Conservation (phyloP, 2,797 vertebrate genomes). For the Chloroceryle inda region DNA sequence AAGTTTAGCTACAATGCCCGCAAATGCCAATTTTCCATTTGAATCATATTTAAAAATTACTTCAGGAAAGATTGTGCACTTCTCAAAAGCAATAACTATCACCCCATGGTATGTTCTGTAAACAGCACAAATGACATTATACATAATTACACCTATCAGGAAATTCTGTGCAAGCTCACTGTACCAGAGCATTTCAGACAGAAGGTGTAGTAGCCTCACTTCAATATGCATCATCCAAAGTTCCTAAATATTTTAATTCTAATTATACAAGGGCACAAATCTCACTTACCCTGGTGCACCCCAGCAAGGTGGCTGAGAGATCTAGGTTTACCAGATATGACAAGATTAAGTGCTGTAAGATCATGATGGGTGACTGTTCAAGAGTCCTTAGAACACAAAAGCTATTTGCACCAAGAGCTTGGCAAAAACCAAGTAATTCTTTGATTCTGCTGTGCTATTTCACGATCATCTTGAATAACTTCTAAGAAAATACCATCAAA, state of each 20-base stretch:
- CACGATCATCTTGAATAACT: neutral
- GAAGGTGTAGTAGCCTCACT: neutral
- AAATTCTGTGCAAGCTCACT: neutral
- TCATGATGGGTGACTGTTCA: neutral
- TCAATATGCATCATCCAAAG: neutral
- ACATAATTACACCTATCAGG: neutral
- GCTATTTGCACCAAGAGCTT: neutral
- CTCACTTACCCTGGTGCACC: neutral
- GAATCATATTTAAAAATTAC: slow-evolving; percentile 28
- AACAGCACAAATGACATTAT: slow-evolving; percentile 6
- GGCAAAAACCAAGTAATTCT: neutral
- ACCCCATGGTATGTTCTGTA: slow-evolving; percentile 37
- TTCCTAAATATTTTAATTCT: neutral
- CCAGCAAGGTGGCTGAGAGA: neutral
- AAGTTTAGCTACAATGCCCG: neutral
- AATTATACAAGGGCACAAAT: neutral
- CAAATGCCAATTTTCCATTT: slow-evolving; percentile 33
- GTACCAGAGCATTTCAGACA: neutral
- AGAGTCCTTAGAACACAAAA: neutral
- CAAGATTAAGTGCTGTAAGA: neutral
- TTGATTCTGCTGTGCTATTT: neutral
- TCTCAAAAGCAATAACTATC: slow-evolving; percentile 47
- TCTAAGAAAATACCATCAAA: neutral
- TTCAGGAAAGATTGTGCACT: slow-evolving; percentile 29
- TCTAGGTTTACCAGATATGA: neutral